These are phyloP conservation scores for Mastigias papua DNA, from an alignment of 30 jellyfish, hydroid and myxozoan genomes.

Conservation along the genomic window DNA sequence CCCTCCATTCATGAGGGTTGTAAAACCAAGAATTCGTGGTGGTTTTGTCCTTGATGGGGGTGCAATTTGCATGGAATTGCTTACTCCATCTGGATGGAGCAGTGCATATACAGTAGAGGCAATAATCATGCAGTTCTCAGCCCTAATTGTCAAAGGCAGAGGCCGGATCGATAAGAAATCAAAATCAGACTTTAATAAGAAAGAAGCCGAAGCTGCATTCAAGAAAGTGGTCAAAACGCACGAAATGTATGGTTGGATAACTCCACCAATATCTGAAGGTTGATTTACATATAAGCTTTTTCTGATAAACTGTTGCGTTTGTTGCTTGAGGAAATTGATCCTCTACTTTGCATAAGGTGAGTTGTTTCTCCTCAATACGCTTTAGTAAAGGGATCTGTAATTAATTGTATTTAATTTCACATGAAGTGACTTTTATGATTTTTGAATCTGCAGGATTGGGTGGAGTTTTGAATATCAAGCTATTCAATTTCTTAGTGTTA, in stretches of 20 bases:
- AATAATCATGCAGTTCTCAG: constrained; percentile 83
- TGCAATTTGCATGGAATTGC: constrained; percentile 96
- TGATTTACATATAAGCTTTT: not conserved
- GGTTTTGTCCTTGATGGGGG: constrained; percentile 93
- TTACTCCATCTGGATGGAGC: constrained; percentile 91
- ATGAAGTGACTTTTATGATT: too few relatives aligned
- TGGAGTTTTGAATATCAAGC: too few relatives aligned
- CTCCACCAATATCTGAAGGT: constrained; percentile 92
- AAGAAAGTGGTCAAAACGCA: constrained; percentile 78
- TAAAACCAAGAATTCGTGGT: constrained; percentile 77
- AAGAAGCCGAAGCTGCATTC: constrained; percentile 87
- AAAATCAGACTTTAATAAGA: constrained; percentile 44
- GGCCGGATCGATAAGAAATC: constrained; percentile 75
- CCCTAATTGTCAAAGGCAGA: constrained; percentile 82
- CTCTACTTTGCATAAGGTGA: too few relatives aligned
- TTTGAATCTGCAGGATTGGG: too few relatives aligned
- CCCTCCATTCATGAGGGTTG: constrained; percentile 94
- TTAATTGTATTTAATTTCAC: too few relatives aligned
- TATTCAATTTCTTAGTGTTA: too few relatives aligned
- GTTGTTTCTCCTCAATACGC: too few relatives aligned
- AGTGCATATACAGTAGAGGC: constrained; percentile 93
- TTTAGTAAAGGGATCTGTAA: too few relatives aligned
- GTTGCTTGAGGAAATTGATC: too few relatives aligned
- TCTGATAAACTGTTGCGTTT: too few relatives aligned
- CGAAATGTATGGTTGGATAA: constrained; percentile 86